phyloP scores from a whole-genome alignment of 92 coral and sea anemone species.

The Actinernus sp. region DNA sequence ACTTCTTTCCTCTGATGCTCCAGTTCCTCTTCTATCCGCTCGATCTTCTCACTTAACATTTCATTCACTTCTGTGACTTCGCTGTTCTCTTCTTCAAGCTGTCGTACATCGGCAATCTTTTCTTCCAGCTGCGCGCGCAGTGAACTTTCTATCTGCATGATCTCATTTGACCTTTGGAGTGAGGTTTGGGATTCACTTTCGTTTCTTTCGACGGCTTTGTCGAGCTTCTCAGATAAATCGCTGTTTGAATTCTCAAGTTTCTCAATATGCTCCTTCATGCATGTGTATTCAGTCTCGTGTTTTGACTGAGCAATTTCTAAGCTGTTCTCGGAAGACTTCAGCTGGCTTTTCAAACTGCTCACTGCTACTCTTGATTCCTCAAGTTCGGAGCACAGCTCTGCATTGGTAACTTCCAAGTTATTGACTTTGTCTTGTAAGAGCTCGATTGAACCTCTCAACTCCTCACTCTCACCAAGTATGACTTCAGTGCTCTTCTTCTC shows the following conservation, averaged over 20 bases:
- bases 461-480: constrained; percentile 29
- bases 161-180: constrained; percentile 14
- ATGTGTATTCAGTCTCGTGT: constrained; percentile 7
- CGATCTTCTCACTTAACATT: constrained; percentile 14
- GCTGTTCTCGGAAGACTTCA: constrained; percentile 7
- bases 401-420: constrained; percentile 21
- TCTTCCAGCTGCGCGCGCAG: constrained; percentile 24
- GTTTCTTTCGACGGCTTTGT: constrained; percentile 14
- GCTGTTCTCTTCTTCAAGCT: constrained; percentile 25
- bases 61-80: constrained; percentile 39
- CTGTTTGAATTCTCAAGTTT: constrained; percentile 39
- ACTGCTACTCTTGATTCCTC: constrained; percentile 28
- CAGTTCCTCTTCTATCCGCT: constrained; percentile 10
- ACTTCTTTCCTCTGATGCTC: constrained; percentile 28
- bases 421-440: constrained; percentile 27
- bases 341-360: constrained; percentile 9
- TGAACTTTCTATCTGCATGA: constrained; percentile 20
- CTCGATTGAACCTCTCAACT: constrained; percentile 17
- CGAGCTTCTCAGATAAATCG: constrained; percentile 18
- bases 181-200: not conserved
- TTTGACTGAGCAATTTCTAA: constrained; percentile 2
- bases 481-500: constrained; percentile 27
- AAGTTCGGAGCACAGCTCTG: constrained; percentile 43
- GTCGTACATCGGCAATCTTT: constrained; percentile 14
- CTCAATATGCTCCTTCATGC: constrained; percentile 5